Evolutionary conservation across 2,888 invertebrate species (phyloP).

Genomic region (Cerceris rybyensis): DNA sequence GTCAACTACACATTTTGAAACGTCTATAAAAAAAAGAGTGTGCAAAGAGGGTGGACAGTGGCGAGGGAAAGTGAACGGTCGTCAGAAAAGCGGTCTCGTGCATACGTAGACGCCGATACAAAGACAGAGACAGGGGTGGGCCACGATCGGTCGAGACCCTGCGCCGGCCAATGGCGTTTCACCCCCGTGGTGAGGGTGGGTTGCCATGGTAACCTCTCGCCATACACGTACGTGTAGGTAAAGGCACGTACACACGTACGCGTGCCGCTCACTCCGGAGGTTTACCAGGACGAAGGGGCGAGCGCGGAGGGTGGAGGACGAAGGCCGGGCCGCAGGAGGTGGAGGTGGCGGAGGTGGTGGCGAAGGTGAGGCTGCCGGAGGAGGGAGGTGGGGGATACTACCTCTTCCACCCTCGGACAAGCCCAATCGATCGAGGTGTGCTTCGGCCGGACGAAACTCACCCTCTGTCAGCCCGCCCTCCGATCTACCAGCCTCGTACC

Average conservation of each 20-base stretch:
- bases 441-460: constrained; percentile 82
- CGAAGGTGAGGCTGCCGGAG: constrained; percentile 16
- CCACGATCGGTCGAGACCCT: constrained; percentile 71
- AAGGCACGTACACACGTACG: constrained; percentile 61
- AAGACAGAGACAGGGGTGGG: constrained; percentile 66
- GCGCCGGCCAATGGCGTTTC: constrained; percentile 81
- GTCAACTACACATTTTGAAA: background rate
- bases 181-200: constrained; percentile 80
- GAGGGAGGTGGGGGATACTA: constrained; percentile 45
- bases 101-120: constrained; percentile 56
- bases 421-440: constrained; percentile 82
- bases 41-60: constrained; percentile 46
- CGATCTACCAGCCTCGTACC: constrained; percentile 55
- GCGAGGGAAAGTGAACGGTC: constrained; percentile 38
- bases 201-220: constrained; percentile 79
- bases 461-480: constrained; percentile 73
- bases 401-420: constrained; percentile 81
- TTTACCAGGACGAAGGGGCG: constrained; percentile 40
- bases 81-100: constrained; percentile 8
- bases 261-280: constrained; percentile 61
- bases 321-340: constrained; percentile 26
- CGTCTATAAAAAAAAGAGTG: background rate
- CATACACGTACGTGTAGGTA: constrained; percentile 69
- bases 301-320: constrained; percentile 31
- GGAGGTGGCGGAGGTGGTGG: constrained; percentile 22